Percentiles rank a stretch among this genome's conserved stretches.
Evolutionary conservation across 2,888 invertebrate genomes (phyloP).

Genomic region (Blastobasis adustella): DNA sequence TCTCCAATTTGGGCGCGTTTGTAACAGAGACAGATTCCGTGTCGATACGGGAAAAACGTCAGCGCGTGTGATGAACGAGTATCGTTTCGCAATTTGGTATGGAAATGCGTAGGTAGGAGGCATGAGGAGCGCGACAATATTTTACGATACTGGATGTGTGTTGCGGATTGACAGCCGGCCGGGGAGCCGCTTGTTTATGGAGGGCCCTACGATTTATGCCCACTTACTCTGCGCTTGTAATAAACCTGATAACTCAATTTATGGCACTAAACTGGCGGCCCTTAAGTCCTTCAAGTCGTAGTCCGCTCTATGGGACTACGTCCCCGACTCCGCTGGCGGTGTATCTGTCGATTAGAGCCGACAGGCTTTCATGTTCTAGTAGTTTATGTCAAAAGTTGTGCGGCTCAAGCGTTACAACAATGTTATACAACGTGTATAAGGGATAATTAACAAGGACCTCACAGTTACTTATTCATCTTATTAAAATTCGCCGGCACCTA

Average conservation of each 20-base stretch:
- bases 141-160: constrained; percentile 24
- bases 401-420: too few relatives aligned
- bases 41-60: constrained; percentile 43
- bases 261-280: constrained; percentile 39
- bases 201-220: constrained; percentile 39
- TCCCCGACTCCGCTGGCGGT: too few relatives aligned
- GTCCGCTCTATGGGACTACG: too few relatives aligned
- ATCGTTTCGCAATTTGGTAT: constrained; percentile 40
- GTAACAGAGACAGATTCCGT: constrained; percentile 35
- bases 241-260: constrained; percentile 57
- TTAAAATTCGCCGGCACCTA: too few relatives aligned
- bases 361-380: too few relatives aligned
- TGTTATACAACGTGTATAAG: too few relatives aligned
- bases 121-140: constrained; percentile 34
- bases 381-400: too few relatives aligned
- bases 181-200: constrained; percentile 43
- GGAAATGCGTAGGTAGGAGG: constrained; percentile 29
- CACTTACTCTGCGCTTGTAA: constrained; percentile 44
- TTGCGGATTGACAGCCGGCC: constrained; percentile 47
- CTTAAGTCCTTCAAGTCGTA: constrained; percentile 27
- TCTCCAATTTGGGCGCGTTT: constrained; percentile 39
- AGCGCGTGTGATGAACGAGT: constrained; percentile 44
- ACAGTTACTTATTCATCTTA: too few relatives aligned
- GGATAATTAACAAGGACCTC: too few relatives aligned
- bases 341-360: too few relatives aligned